phyloP scores from a whole-genome alignment of 2,888 invertebrate species.

The Hedya salicella region DNA sequence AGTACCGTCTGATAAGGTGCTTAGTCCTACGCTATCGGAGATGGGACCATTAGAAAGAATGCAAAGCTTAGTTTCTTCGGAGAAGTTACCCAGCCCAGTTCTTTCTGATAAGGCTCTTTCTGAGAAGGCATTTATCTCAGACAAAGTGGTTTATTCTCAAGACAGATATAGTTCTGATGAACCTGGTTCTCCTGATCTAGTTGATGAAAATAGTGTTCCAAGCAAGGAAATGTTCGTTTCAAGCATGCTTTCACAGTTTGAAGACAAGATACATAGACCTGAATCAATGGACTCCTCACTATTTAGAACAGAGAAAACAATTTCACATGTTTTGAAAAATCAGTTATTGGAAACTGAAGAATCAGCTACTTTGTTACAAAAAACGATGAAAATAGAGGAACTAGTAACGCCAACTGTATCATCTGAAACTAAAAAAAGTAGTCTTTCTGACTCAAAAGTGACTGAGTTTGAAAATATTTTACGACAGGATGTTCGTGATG shows the following conservation, averaged over 20 bases:
- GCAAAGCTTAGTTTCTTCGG: not conserved
- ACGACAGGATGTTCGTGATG: too few relatives aligned
- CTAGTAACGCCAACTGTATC: conserved; percentile 4
- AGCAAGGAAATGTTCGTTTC: conserved; percentile 1
- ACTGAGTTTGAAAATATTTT: too few relatives aligned
- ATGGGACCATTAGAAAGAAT: not conserved
- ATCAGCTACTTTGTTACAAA: not conserved
- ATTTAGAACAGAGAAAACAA: not conserved
- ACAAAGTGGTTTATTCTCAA: not conserved
- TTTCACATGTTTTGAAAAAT: conserved; percentile 7
- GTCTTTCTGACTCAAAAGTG: too few relatives aligned
- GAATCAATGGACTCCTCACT: not conserved
- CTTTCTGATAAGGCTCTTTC: conserved; percentile 16
- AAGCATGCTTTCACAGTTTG: conserved; percentile 3
- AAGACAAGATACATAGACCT: not conserved
- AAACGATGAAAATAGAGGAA: not conserved
- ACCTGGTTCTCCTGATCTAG: conserved; percentile 21
- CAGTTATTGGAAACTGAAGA: not conserved
- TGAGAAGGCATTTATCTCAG: conserved; percentile 21
- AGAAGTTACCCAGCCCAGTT: conserved; percentile 11
- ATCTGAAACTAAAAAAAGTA: conserved; percentile 13
- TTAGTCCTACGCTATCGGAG: conserved; percentile 30
- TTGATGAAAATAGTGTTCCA: conserved; percentile 10
- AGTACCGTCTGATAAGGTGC: conserved; percentile 21
- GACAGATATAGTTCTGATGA: not conserved